Evolutionary conservation across 2,888 invertebrate species (phyloP), one percentile per base, ranked within the genome.

Genomic region (Sphaerophoria rueppellii): DNA sequence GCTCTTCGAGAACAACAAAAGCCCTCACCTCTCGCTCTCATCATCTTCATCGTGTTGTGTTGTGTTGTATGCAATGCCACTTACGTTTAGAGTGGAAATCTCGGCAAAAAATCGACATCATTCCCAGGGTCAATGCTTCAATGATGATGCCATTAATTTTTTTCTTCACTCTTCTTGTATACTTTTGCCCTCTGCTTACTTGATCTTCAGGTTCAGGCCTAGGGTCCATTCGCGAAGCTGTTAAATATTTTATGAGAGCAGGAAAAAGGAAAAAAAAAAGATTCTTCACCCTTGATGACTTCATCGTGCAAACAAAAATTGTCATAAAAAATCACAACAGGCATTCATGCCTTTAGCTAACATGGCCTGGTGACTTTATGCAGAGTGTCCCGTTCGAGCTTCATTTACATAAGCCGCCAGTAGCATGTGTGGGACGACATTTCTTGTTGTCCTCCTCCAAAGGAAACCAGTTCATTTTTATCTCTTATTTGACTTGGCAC

Each of bases 81-180:
- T 24, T 24, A 24, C 14, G 14, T 34, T 48, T 67, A 54, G 43
- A 48, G 65, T 61, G 50, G 48, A 35, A 65, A 35, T 46, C 43
- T 16, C 55, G 57, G 43, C 71, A 81, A 69, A 69, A 73, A 80
- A 76, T 85, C 67, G 74, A 76, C 80, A 81, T 80, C 69, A 72
- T 52, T 67, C 24, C 55, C 80, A 85, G 76, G 83, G 83, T 85
- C 81, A 85, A 85, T 58, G 83, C 43, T 72, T 85, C 83, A 69
- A 55, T 57, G 69, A 76, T 69, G 69, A 85, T 57, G 67, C 72
- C 67, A 75, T 83, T 80, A 74, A 72, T 73, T 67, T 55, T 40
- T 55, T 48, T 46, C 52, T 63, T 50, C 35, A 61, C 50, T 37
- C 63, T 70, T 14, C 32, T 11, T 1, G 46, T n/a, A n/a, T 9